Conservation (phyloP, 2,113 vertebrate species). For the Marmota flaviventris region DNA sequence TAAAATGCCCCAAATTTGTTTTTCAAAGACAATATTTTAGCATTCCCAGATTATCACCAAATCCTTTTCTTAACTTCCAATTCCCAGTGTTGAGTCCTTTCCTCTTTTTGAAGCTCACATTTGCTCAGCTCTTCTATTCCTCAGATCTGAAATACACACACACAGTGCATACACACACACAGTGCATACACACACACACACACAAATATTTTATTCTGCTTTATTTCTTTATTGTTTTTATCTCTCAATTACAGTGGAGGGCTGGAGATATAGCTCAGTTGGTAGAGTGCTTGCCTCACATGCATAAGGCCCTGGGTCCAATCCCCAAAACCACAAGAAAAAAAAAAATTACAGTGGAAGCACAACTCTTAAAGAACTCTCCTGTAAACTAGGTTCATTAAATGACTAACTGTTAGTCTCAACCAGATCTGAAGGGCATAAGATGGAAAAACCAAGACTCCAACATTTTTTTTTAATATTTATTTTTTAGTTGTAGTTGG, state of each 20-base stretch:
- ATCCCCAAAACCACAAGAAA: too few species aligned
- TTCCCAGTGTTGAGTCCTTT: not conserved
- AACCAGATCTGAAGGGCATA: not conserved
- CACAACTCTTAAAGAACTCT: not conserved
- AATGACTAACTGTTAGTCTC: not conserved
- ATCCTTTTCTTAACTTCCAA: not conserved
- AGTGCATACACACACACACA: too few species aligned
- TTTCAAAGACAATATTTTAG: not conserved
- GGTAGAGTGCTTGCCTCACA: too few species aligned
- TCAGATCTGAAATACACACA: not conserved
- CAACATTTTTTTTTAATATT: not conserved
- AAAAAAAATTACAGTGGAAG: not conserved
- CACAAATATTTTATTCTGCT: not conserved
- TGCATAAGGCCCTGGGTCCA: too few species aligned
- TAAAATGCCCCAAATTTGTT: not conserved
- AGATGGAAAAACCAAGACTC: constrained; percentile 25
- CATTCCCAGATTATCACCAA: not conserved
- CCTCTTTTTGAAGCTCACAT: not conserved
- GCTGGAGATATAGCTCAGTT: too few species aligned
- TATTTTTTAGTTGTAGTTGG: too few species aligned
- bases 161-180: too few species aligned
- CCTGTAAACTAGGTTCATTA: not conserved
- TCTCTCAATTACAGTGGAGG: not conserved
- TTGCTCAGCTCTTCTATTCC: not conserved
- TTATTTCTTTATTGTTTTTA: not conserved